Conservation (phyloP, 2,797 vertebrate genomes). For the Sebastes steindachneri region DNA sequence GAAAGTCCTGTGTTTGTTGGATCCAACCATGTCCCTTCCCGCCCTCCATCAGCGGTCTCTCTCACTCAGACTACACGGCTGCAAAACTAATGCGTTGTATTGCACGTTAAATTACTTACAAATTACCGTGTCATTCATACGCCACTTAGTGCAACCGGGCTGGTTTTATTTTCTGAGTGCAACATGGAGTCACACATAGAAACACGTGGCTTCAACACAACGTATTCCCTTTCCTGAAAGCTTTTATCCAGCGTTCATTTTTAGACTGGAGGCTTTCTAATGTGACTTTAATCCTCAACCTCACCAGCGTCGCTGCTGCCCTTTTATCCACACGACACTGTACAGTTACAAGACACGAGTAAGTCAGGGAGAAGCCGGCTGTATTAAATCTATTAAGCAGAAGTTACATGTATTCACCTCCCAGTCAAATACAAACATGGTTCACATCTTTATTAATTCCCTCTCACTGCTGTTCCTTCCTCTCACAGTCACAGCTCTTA, state of each 20-base stretch:
- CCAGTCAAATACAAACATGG: background rate
- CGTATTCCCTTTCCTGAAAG: background rate
- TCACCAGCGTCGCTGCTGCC: background rate
- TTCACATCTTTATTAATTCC: background rate
- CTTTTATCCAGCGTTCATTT: background rate
- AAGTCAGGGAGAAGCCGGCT: background rate
- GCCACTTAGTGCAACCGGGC: too few relatives aligned
- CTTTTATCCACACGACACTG: background rate
- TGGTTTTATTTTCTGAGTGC: background rate
- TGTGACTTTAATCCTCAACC: background rate
- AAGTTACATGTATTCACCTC: background rate
- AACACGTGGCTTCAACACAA: too few relatives aligned
- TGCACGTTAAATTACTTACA: too few relatives aligned
- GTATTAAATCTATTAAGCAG: background rate
- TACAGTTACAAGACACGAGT: background rate
- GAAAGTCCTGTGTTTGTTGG: too few relatives aligned
- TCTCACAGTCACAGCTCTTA: slow-evolving; percentile 19
- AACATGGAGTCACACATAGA: background rate
- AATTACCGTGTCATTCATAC: too few relatives aligned
- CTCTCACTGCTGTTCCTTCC: background rate
- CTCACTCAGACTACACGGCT: too few relatives aligned
- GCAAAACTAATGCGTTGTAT: background rate
- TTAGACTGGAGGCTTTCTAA: background rate
- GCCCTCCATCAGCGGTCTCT: too few relatives aligned
- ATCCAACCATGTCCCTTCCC: too few relatives aligned